These are phyloP conservation scores for Geodia barretti DNA, from an alignment of 37 sponge, comb jelly and placozoan genomes.

Conservation along the genomic window DNA sequence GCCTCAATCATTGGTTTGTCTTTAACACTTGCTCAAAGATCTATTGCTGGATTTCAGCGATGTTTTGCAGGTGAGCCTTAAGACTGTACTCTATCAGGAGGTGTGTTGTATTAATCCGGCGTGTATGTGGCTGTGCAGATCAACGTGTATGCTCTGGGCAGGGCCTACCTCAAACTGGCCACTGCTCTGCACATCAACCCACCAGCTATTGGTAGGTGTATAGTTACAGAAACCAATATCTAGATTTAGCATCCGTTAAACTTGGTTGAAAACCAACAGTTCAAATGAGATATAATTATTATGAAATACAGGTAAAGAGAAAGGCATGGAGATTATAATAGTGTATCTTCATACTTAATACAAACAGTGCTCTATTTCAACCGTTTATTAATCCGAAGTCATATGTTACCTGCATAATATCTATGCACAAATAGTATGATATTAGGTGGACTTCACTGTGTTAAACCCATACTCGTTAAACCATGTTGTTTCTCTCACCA, in stretches of 20 bases:
- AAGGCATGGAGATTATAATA: no score
- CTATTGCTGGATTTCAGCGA: slow-evolving; percentile 97
- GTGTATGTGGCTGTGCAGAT: no score
- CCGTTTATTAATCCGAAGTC: no score
- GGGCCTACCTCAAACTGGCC: slow-evolving; percentile 87
- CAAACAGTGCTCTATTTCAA: no score
- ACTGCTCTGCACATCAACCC: slow-evolving; percentile 94
- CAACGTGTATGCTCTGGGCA: slow-evolving; percentile 92
- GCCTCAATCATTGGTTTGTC: neutral
- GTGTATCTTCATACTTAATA: no score
- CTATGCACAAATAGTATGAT: neutral
- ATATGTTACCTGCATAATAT: neutral
- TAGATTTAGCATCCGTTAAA: no score
- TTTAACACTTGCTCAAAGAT: slow-evolving; percentile 39
- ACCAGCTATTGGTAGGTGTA: slow-evolving; percentile 81
- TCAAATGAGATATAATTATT: no score
- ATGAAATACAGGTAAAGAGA: no score
- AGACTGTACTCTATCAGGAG: no score
- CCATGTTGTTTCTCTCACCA: slow-evolving; percentile 2
- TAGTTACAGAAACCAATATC: no score
- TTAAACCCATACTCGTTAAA: neutral
- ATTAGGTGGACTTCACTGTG: slow-evolving; percentile 71
- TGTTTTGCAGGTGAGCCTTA: slow-evolving; percentile 86
- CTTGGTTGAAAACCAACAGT: no score
- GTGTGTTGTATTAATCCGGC: no score